These are phyloP conservation scores for Alcis repandata DNA, from an alignment of 2,888 invertebrate genomes.

Conservation along the genomic window DNA sequence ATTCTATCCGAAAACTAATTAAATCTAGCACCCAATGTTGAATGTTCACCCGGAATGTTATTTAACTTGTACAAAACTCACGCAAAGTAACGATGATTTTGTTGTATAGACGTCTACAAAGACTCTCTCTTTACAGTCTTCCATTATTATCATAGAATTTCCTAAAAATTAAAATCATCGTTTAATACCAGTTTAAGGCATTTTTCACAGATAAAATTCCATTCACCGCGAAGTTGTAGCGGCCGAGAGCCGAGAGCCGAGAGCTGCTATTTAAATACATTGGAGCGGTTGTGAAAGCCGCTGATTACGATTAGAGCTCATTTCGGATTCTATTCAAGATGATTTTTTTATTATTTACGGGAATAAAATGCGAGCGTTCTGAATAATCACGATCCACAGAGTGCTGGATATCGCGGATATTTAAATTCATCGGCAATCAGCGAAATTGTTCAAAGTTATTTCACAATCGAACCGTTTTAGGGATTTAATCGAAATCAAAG, in stretches of 20 bases:
- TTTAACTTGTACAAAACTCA: too few relatives aligned
- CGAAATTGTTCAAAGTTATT: constrained; percentile 1
- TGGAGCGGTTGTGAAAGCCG: constrained; percentile 16
- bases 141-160: too few relatives aligned
- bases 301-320: constrained; percentile 23
- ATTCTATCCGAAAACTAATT: too few relatives aligned
- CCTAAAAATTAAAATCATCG: too few relatives aligned
- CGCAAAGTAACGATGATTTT: too few relatives aligned
- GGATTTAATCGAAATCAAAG: neutral
- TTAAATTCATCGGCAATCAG: constrained; percentile 11
- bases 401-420: neutral
- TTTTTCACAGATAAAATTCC: neutral
- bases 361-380: constrained; percentile 9
- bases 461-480: neutral
- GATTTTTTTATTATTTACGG: constrained; percentile 7
- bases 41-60: too few relatives aligned
- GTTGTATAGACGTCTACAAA: too few relatives aligned
- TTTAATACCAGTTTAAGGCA: neutral
- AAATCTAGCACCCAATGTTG: too few relatives aligned
- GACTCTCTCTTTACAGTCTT: too few relatives aligned
- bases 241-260: neutral
- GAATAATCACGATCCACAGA: neutral
- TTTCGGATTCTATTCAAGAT: constrained; percentile 15
- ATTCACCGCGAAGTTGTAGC: neutral
- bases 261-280: constrained; percentile 11